These are phyloP conservation scores for Pseudomyrmex gracilis DNA, from an alignment of 1,140 invertebrate species.

Conservation along the genomic window DNA sequence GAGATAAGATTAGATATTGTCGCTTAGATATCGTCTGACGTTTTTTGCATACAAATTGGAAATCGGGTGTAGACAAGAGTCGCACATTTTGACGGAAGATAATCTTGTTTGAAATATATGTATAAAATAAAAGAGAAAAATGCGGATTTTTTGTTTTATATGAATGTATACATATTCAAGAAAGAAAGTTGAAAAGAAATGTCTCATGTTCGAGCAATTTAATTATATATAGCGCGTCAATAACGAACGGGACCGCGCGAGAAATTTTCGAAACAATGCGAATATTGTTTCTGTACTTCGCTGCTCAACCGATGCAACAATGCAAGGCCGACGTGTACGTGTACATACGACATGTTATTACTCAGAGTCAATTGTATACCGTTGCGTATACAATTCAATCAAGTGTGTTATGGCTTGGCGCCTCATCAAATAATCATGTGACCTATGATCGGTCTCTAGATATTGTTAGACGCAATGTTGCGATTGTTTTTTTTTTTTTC, in stretches of 20 bases:
- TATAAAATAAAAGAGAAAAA: too few species aligned
- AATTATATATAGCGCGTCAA: conserved; percentile 2
- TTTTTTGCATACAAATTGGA: too few species aligned
- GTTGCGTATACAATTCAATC: conserved; percentile 52
- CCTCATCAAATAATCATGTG: conserved; percentile 32
- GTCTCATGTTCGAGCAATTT: too few species aligned
- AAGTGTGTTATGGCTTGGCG: conserved; percentile 17
- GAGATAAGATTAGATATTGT: not conserved
- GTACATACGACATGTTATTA: conserved; percentile 39
- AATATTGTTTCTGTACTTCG: conserved; percentile 7
- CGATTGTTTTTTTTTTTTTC: not conserved
- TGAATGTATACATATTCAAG: too few species aligned
- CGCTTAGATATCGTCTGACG: not conserved
- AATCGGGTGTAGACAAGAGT: too few species aligned
- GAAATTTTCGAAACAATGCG: conserved; percentile 26
- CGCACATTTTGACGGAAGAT: too few species aligned
- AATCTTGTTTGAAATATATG: too few species aligned
- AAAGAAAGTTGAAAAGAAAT: too few species aligned
- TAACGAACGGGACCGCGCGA: conserved; percentile 21
- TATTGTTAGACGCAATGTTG: not conserved
- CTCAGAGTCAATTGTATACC: conserved; percentile 32
- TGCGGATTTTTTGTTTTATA: not conserved
- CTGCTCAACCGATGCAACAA: conserved; percentile 18
- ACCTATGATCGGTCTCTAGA: conserved; percentile 9
- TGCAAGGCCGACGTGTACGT: conserved; percentile 37